Evolutionary conservation across 2,113 vertebrate species (phyloP).

Genomic region (Nipponia nippon): DNA sequence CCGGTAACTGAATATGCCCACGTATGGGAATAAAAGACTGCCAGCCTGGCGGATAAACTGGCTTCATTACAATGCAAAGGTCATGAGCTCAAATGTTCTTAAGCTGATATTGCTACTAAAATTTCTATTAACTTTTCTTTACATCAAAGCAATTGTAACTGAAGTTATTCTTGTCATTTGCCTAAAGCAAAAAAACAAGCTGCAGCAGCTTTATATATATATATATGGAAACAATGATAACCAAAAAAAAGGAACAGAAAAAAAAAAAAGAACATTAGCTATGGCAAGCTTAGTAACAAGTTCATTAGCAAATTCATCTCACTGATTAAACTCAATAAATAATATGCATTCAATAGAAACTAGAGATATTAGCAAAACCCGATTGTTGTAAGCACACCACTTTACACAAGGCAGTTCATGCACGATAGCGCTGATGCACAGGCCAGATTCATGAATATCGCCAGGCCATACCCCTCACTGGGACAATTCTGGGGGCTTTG

Average conservation of each 20-base stretch:
- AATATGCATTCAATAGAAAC: not conserved
- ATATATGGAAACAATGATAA: not conserved
- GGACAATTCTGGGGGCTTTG: not conserved
- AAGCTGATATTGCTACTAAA: not conserved
- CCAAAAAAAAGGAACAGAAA: not conserved
- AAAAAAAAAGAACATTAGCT: not conserved
- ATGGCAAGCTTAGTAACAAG: not conserved
- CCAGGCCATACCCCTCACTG: not conserved
- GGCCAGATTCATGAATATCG: accelerated
- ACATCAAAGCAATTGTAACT: not conserved
- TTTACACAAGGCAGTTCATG: accelerated
- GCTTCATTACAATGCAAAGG: not conserved
- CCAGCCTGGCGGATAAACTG: not conserved
- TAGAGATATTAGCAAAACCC: accelerated
- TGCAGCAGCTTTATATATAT: not conserved
- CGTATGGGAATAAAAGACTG: accelerated
- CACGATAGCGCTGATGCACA: accelerated
- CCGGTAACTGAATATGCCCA: not conserved
- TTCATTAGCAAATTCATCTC: slow-evolving; percentile 6
- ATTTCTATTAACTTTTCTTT: not conserved
- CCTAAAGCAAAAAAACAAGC: not conserved
- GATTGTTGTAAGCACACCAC: not conserved
- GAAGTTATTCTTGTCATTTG: not conserved
- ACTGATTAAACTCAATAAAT: not conserved
- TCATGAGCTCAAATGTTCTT: not conserved